Base-by-base conservation (phyloP, 2,797 vertebrate genomes). In the Rhabdomys pumilio region DNA sequence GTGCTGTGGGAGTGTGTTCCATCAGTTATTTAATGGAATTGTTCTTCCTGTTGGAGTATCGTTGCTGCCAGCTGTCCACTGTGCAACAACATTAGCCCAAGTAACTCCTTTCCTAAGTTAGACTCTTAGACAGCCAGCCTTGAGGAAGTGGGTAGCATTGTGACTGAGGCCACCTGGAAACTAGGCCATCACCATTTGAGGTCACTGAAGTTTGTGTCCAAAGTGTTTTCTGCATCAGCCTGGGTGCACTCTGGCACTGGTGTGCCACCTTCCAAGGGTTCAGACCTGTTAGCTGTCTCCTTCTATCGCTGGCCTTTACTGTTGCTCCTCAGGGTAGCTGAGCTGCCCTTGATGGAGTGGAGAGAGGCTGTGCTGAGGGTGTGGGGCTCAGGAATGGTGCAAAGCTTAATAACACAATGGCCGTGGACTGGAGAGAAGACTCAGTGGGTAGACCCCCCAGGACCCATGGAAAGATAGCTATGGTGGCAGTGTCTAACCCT, bases 1-100 rank as follows among this genome's bases (percentile, higher is more conserved):
- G 24, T 50, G 75, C 31, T 0, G 0, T 63, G 1, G 38, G 69
- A 10, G 1, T 38, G 13, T 44, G 0, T 61, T 3, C 2, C 31
- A 26, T 44, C 67, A 47, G 7, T 73, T 77, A n/a, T 47, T 77
- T 82, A 47, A 0, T 29, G n/a, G 34, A 83, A 50, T 59, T 14
- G 3, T n/a, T 69, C 67, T 38, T 29, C 14, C 24, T 19, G 26
- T 65, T 47, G 13, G 24, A 75, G 53, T 59, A 24, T 86, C 38
- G 65, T 55, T 31, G 2, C 53, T 61, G 5, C 55, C 41, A 20
- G 44, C 57, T 85, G 38, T 44, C n/a, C 38, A 59, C 20, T 19
- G 24, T 20, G 53, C 15, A 11, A 63, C 61, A n/a, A 2, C 61
- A 3, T 81, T 77, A 26, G 83, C 34, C 83, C 41, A 86, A 44